These are phyloP conservation scores for Thunnus albacares DNA, from an alignment of 2,797 vertebrate species.

Conservation along the genomic window DNA sequence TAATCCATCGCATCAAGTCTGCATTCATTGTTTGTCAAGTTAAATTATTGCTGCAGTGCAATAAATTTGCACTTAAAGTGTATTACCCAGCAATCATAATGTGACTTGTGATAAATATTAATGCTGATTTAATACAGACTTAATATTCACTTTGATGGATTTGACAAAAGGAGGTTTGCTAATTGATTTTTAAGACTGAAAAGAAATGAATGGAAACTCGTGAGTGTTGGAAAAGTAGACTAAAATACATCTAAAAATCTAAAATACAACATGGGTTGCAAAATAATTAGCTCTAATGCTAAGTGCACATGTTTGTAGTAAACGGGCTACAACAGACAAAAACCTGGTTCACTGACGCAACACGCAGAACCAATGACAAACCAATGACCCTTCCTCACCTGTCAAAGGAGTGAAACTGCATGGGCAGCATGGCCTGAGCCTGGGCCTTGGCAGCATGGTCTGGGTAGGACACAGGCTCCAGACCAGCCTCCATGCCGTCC, in stretches of 20 bases:
- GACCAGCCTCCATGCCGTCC: conserved; percentile 90
- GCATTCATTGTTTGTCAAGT: background rate
- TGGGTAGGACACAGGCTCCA: conserved; percentile 90
- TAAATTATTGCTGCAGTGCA: background rate
- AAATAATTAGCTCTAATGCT: background rate
- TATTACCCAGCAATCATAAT: background rate
- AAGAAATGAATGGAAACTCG: background rate
- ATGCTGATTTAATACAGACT: background rate
- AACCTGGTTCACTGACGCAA: background rate
- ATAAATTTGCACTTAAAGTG: background rate
- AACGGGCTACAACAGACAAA: background rate
- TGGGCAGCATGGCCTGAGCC: conserved; percentile 89
- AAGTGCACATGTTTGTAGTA: background rate
- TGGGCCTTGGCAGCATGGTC: conserved; percentile 92
- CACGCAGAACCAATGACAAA: background rate
- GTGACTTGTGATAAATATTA: background rate
- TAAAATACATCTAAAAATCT: background rate
- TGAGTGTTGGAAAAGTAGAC: background rate
- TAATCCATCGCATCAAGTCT: background rate
- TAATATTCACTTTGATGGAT: background rate
- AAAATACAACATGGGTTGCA: background rate
- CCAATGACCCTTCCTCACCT: conserved; percentile 83
- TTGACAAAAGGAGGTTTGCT: background rate
- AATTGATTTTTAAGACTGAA: background rate
- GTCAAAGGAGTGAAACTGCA: conserved; percentile 99